A percentile compares a stretch with the other conserved stretches of the same genome.
phyloP scores from a whole-genome alignment of 2,113 vertebrate species.

The Raphicerus campestris region DNA sequence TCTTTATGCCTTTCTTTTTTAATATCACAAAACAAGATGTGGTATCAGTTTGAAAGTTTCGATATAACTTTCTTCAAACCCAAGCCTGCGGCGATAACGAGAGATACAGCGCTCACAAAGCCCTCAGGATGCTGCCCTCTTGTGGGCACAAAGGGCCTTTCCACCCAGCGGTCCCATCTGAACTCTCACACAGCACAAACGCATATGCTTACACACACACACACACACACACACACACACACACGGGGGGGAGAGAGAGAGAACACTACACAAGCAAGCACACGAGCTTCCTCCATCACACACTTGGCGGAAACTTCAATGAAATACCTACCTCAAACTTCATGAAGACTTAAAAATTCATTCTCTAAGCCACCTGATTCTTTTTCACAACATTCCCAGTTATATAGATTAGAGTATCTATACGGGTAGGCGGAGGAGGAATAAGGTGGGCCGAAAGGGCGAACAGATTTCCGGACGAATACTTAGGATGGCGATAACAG shows the following conservation, averaged over 20 bases:
- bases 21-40: slow-evolving; percentile 74
- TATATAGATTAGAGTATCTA: slow-evolving; percentile 31
- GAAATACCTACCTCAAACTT: slow-evolving; percentile 82
- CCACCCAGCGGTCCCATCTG: slow-evolving; percentile 66
- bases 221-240: background rate
- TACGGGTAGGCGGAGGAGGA: slow-evolving; percentile 41
- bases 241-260: background rate
- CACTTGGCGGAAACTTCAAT: slow-evolving; percentile 73
- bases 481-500: slow-evolving; percentile 75
- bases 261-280: slow-evolving; percentile 26
- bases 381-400: slow-evolving; percentile 60
- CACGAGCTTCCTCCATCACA: slow-evolving; percentile 54
- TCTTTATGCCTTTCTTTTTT: slow-evolving; percentile 7
- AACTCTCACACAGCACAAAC: background rate
- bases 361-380: slow-evolving; percentile 68
- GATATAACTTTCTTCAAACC: slow-evolving; percentile 78
- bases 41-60: slow-evolving; percentile 84
- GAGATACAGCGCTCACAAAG: slow-evolving; percentile 44
- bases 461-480: slow-evolving; percentile 72
- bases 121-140: slow-evolving; percentile 85
- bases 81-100: slow-evolving; percentile 66
- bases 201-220: background rate
- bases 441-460: slow-evolving; percentile 56
- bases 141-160: slow-evolving; percentile 83
- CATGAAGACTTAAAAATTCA: slow-evolving; percentile 66